phyloP scores from a whole-genome alignment of 37 sponge, comb jelly and placozoan genomes.

The Agelas oroides region DNA sequence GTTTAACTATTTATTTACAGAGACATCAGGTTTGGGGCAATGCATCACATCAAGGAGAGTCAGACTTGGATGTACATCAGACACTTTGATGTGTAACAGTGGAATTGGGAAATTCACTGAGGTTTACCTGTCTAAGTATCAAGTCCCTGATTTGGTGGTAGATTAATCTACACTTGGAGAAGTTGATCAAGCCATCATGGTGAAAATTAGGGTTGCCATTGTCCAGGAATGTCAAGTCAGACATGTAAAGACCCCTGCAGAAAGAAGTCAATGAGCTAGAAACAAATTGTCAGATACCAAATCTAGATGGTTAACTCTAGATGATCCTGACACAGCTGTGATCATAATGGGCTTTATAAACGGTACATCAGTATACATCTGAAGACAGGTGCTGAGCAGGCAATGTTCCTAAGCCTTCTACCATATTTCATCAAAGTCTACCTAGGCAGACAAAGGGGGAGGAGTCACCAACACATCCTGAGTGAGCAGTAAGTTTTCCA shows the following conservation, averaged over 20 bases:
- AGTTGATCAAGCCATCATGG: conserved; percentile 89
- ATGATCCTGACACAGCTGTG: not conserved
- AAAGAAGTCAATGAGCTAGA: not conserved
- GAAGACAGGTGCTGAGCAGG: too few relatives aligned
- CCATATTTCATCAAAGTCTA: too few relatives aligned
- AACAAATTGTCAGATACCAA: not conserved
- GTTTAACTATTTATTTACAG: too few relatives aligned
- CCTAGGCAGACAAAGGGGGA: too few relatives aligned
- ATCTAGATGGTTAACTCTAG: not conserved
- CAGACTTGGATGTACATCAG: too few relatives aligned
- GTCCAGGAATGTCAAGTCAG: conserved; percentile 91
- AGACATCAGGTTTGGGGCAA: too few relatives aligned
- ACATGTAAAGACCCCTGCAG: conserved; percentile 89
- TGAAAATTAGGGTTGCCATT: conserved; percentile 89
- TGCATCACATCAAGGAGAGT: too few relatives aligned
- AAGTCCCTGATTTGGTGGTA: conserved; percentile 86
- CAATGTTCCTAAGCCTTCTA: too few relatives aligned
- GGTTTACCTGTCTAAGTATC: conserved; percentile 83
- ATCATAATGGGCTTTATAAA: not conserved
- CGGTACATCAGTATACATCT: not conserved
- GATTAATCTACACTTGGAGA: conserved; percentile 92
- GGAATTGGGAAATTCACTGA: too few relatives aligned
- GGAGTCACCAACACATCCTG: too few relatives aligned
- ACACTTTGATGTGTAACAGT: too few relatives aligned
- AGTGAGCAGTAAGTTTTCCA: too few relatives aligned